Evolutionary conservation across 2,888 invertebrate species (phyloP), one percentile per base, ranked within the genome.

Genomic region (Physocephala rufipes): DNA sequence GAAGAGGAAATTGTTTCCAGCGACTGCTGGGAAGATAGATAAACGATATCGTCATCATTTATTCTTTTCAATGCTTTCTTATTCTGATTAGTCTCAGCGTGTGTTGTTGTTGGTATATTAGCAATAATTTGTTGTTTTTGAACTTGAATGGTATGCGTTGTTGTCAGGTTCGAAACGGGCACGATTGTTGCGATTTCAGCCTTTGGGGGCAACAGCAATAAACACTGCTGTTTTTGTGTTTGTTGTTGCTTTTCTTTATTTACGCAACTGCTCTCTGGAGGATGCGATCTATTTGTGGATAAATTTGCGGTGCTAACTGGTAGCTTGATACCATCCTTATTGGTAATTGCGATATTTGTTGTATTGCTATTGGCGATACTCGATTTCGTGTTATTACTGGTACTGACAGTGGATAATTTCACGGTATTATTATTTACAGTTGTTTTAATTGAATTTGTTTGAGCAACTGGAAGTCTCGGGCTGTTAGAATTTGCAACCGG

Each of bases 61-160:
- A 1, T 13, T 45, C 47, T 21, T 24, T 63, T 63, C 24, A 47
- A 16, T 24, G 19, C 13, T 19, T 21, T 47, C 47, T 19, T 26
- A 28, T 63, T 63, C 16, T 47, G 24, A 21, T 55, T 36, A 16
- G 30, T n/a, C 15, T 66, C 66, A 66, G 66, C 55, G 53, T 66
- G 30, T 45, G 28, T 61, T 36, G n/a, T 62, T 43, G 62, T 2
- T n/a, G 62, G 9, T 26, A 26, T 21, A 26, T 58, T 58, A 13
- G 28, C 15, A 58, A 24, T 15, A 26, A 26, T 15, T 19, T n/a
- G 15, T n/a, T 15, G 49, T 19, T 49, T 49, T 49, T n/a, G n/a
- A n/a, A n/a, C 12, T 49, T n/a, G 49, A 16, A 24, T n/a, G n/a
- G 24, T 58, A 7, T 13, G 28, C 12, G 58, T 4, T 7, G 58